These are phyloP conservation scores for Chrysaora quinquecirrha DNA, from an alignment of 30 jellyfish, hydroid and myxozoan species.

Conservation along the genomic window DNA sequence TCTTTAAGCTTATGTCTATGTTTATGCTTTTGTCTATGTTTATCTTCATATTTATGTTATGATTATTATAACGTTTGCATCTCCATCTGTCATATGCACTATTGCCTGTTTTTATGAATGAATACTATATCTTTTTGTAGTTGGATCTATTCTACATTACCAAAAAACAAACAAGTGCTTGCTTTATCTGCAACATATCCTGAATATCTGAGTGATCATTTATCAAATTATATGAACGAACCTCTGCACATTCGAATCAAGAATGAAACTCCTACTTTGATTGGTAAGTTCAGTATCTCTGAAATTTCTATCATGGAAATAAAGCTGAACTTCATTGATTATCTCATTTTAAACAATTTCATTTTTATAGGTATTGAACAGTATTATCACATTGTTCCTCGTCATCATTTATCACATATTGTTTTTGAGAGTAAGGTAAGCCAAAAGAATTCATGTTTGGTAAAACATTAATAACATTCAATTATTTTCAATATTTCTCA, in stretches of 20 bases:
- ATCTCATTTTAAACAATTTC: too few relatives aligned
- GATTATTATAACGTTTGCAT: too few relatives aligned
- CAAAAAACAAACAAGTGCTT: constrained; percentile 84
- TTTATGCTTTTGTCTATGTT: too few relatives aligned
- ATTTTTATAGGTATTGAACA: constrained; percentile 86
- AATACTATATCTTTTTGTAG: constrained; percentile 42
- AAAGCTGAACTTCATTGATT: too few relatives aligned
- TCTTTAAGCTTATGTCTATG: too few relatives aligned
- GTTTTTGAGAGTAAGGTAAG: constrained; percentile 88
- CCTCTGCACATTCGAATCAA: constrained; percentile 82
- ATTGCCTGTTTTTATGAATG: too few relatives aligned
- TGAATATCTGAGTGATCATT: constrained; percentile 52
- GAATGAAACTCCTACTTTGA: constrained; percentile 59
- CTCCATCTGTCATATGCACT: too few relatives aligned
- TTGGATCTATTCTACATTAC: constrained; percentile 88
- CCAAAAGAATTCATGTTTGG: background rate
- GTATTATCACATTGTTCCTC: constrained; percentile 42
- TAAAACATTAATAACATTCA: background rate
- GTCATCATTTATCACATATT: constrained; percentile 80
- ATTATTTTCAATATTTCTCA: background rate
- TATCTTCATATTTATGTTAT: too few relatives aligned
- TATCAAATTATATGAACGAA: constrained; percentile 81
- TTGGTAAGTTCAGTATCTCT: constrained; percentile 81
- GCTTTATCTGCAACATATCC: constrained; percentile 99
- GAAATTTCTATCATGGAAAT: too few relatives aligned